Evolutionary conservation across 2,113 vertebrate species (phyloP).

Genomic region (Hymenochirus boettgeri): DNA sequence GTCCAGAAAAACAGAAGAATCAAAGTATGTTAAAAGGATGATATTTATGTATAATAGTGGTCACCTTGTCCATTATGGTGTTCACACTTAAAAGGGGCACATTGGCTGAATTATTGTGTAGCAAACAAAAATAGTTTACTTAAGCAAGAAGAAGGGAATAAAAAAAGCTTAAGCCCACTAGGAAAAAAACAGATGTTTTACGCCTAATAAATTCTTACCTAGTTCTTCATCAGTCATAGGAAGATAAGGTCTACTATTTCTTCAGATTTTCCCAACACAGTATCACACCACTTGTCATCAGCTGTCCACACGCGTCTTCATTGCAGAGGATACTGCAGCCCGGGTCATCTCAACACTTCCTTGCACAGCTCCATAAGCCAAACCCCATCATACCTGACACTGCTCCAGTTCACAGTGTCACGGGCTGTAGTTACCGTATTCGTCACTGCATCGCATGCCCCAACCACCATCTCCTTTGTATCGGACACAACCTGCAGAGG

Average conservation of each 20-base stretch:
- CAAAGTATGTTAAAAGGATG: too few relatives aligned
- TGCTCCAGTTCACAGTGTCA: constrained; percentile 60
- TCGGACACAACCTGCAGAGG: constrained; percentile 71
- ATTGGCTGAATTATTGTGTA: too few relatives aligned
- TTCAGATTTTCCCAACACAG: constrained; percentile 70
- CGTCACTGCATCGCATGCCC: constrained; percentile 45
- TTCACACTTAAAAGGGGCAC: too few relatives aligned
- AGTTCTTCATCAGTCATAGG: constrained; percentile 83
- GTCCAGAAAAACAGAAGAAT: too few relatives aligned
- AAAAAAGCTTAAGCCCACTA: too few relatives aligned
- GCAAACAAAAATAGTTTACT: too few relatives aligned
- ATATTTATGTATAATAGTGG: too few relatives aligned
- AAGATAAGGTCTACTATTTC: constrained; percentile 82
- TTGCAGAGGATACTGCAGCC: constrained; percentile 66
- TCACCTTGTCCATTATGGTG: too few relatives aligned
- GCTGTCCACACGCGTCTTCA: constrained; percentile 63
- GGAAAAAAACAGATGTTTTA: too few relatives aligned
- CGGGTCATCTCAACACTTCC: constrained; percentile 76
- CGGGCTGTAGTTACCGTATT: constrained; percentile 69
- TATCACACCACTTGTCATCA: constrained; percentile 75
- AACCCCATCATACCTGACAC: constrained; percentile 58
- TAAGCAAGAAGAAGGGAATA: too few relatives aligned
- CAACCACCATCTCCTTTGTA: constrained; percentile 67
- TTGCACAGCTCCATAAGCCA: constrained; percentile 67
- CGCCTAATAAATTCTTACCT: constrained; percentile 67